Evolutionary conservation across 2,888 invertebrate genomes (phyloP).

Genomic region (Oxycera nigricornis): DNA sequence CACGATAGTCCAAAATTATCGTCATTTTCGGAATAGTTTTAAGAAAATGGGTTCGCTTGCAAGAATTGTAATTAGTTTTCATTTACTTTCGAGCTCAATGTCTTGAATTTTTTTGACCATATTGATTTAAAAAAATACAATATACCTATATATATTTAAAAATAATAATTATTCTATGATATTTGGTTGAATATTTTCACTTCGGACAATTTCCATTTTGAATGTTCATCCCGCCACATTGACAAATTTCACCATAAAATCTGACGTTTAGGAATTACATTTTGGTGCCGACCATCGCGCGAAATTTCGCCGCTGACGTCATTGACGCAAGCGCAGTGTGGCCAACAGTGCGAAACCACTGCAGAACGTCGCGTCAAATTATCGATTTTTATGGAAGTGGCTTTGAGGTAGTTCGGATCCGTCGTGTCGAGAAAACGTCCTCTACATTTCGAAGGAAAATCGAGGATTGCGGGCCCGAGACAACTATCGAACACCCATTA

Average conservation of each 20-base stretch:
- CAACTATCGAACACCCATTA: conserved; percentile 24
- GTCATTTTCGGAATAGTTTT: no score
- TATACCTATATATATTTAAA: no score
- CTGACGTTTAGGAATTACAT: not conserved
- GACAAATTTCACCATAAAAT: not conserved
- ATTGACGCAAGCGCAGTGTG: conserved; percentile 45
- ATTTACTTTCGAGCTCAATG: no score
- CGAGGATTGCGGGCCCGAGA: conserved; percentile 23
- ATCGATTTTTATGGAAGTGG: conserved; percentile 47
- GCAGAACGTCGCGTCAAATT: conserved; percentile 47
- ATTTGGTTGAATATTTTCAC: no score
- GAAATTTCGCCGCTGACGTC: conserved; percentile 44
- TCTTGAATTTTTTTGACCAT: no score
- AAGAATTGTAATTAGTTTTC: no score
- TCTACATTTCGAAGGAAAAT: conserved; percentile 3
- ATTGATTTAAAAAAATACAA: no score
- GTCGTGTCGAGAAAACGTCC: conserved; percentile 33
- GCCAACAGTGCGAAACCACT: conserved; percentile 44
- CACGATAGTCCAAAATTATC: no score
- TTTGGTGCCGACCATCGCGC: conserved; percentile 30
- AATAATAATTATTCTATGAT: no score
- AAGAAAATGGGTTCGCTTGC: no score
- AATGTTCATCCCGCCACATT: not conserved
- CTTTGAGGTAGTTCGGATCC: conserved; percentile 42
- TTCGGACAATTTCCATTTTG: no score